Evolutionary conservation across 2,888 invertebrate genomes (phyloP).

Genomic region (Anorthoa munda): DNA sequence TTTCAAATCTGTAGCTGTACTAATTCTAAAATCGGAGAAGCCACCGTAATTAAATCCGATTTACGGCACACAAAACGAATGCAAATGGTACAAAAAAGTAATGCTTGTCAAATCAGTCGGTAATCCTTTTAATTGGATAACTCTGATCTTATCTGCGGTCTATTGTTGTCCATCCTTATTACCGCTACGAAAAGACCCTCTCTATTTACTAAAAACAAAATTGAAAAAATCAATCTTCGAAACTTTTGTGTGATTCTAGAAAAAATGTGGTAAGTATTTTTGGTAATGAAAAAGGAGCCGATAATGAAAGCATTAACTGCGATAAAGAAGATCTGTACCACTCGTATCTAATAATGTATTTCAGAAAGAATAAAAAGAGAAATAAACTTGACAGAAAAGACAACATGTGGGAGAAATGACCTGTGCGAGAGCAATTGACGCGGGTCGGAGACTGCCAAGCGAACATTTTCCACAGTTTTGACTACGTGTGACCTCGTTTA

Average conservation of each 20-base stretch:
- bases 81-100: not conserved
- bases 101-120: conserved; percentile 5
- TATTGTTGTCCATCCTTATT: not conserved
- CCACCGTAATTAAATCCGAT: conserved; percentile 32
- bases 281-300: not conserved
- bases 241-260: not conserved
- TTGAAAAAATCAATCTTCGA: not conserved
- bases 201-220: not conserved
- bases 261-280: not conserved
- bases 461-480: conserved; percentile 20
- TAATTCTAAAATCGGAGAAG: conserved; percentile 1
- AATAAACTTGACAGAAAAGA: conserved; percentile 10
- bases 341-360: not conserved
- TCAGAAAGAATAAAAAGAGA: not conserved
- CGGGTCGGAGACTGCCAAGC: not conserved
- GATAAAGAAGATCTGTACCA: not conserved
- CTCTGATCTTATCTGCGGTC: not conserved
- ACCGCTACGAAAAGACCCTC: not conserved
- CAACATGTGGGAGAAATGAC: conserved; percentile 27
- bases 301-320: not conserved
- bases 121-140: conserved; percentile 19
- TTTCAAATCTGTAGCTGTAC: conserved; percentile 18
- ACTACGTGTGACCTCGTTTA: conserved; percentile 20
- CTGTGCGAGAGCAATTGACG: conserved; percentile 16
- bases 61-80: conserved; percentile 33